Evolutionary conservation across 2,888 invertebrate species (phyloP).

Genomic region (Thecophora atra): DNA sequence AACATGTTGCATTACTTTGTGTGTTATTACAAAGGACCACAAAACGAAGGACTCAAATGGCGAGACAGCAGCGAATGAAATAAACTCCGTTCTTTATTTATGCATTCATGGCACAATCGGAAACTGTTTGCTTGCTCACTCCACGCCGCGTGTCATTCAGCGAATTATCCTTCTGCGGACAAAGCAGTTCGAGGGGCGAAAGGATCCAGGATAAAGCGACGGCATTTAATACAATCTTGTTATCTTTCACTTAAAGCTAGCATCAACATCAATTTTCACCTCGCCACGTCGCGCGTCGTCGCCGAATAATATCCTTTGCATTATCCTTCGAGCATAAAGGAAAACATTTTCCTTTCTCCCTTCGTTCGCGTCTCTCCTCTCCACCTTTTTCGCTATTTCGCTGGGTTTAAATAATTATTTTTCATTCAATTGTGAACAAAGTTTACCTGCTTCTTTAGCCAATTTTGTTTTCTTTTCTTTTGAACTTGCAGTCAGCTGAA

Average conservation of each 20-base stretch:
- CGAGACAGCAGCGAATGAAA: neutral
- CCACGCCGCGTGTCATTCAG: neutral
- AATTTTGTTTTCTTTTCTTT: neutral
- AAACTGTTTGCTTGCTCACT: constrained; percentile 17
- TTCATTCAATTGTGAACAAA: constrained; percentile 30
- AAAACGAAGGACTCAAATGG: neutral
- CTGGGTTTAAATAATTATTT: constrained; percentile 34
- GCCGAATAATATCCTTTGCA: constrained; percentile 44
- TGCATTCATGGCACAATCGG: constrained; percentile 11
- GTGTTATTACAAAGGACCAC: neutral
- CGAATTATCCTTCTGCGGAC: neutral
- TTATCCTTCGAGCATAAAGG: constrained; percentile 45
- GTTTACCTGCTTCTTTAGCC: constrained; percentile 5
- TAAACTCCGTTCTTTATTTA: constrained; percentile 5
- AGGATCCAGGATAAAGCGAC: constrained; percentile 35
- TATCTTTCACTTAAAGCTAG: constrained; percentile 51
- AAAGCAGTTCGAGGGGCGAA: neutral
- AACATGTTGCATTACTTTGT: too few species aligned
- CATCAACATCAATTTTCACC: constrained; percentile 34
- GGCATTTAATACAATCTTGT: constrained; percentile 39
- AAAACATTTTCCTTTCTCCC: constrained; percentile 47
- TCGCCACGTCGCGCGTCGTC: constrained; percentile 29
- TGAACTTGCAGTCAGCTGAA: too few species aligned
- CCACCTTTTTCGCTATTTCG: neutral
- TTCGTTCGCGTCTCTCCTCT: too few species aligned